Evolutionary conservation across 2,888 invertebrate species (phyloP).

Genomic region (Cerastoderma edule): DNA sequence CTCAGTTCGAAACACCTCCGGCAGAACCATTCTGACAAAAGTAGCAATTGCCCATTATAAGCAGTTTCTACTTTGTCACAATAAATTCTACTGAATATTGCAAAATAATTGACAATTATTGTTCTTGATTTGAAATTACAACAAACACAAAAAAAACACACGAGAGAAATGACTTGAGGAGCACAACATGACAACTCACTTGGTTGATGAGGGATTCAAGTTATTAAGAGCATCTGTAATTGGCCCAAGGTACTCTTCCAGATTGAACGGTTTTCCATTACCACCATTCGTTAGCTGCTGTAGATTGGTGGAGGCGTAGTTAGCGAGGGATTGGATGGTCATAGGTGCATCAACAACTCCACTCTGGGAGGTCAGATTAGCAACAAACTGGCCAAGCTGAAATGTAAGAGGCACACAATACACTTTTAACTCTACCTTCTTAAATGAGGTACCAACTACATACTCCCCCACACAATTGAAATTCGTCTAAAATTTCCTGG

Average conservation of each 20-base stretch:
- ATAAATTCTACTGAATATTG: too few species aligned
- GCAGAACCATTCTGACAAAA: not conserved
- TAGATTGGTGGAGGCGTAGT: constrained; percentile 12
- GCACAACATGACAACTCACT: too few species aligned
- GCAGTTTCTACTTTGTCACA: not conserved
- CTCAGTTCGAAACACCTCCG: too few species aligned
- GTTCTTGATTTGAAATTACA: too few species aligned
- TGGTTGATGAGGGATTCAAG: not conserved
- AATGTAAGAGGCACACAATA: not conserved
- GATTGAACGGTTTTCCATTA: not conserved
- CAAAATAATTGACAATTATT: too few species aligned
- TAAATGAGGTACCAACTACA: too few species aligned
- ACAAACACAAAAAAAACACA: too few species aligned
- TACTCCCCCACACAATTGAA: too few species aligned
- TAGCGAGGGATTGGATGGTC: constrained; percentile 6
- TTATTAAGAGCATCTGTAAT: constrained; percentile 14
- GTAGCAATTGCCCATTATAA: not conserved
- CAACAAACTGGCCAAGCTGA: constrained; percentile 16
- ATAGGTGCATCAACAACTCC: not conserved
- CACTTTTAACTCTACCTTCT: too few species aligned
- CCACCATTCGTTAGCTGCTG: not conserved
- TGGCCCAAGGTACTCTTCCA: constrained; percentile 12
- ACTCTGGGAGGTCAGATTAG: constrained; percentile 8
- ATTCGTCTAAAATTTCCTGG: too few species aligned
- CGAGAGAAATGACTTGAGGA: too few species aligned